phyloP scores from a whole-genome alignment of 2,113 vertebrate species.

The Vicugna pacos region DNA sequence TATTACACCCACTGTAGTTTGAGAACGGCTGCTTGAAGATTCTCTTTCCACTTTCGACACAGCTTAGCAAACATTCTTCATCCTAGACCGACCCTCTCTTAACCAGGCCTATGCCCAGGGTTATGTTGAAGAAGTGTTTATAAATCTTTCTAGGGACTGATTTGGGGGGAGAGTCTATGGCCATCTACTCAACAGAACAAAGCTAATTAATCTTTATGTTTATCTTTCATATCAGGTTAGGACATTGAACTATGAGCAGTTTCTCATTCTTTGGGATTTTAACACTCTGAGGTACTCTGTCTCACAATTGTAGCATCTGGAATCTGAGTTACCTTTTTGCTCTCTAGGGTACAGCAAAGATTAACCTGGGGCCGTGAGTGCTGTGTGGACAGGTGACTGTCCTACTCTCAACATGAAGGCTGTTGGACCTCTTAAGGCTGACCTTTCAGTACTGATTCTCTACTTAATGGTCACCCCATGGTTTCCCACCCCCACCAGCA shows the following conservation, averaged over 20 bases:
- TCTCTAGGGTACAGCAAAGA: neutral
- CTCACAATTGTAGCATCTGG: neutral
- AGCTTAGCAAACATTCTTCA: neutral
- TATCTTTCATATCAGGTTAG: neutral
- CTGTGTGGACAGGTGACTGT: neutral
- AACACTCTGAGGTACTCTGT: neutral
- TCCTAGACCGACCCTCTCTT: neutral
- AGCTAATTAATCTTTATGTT: neutral
- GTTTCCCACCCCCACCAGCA: neutral
- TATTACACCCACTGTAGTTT: neutral
- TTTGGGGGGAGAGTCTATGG: neutral
- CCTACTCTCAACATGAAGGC: fast-evolving
- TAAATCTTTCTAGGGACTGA: neutral
- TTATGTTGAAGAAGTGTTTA: neutral
- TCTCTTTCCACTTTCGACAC: neutral
- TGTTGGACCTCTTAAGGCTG: neutral
- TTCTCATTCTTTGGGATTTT: neutral
- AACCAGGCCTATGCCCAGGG: neutral
- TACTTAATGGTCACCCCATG: neutral
- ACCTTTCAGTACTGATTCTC: neutral
- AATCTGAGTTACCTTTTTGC: neutral
- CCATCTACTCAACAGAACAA: neutral
- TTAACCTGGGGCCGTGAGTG: neutral
- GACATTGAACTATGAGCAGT: neutral
- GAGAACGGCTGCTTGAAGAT: neutral